Percentiles rank a stretch among this genome's conserved stretches.
phyloP scores from a whole-genome alignment of 1,140 invertebrate species.

The Spodoptera frugiperda region DNA sequence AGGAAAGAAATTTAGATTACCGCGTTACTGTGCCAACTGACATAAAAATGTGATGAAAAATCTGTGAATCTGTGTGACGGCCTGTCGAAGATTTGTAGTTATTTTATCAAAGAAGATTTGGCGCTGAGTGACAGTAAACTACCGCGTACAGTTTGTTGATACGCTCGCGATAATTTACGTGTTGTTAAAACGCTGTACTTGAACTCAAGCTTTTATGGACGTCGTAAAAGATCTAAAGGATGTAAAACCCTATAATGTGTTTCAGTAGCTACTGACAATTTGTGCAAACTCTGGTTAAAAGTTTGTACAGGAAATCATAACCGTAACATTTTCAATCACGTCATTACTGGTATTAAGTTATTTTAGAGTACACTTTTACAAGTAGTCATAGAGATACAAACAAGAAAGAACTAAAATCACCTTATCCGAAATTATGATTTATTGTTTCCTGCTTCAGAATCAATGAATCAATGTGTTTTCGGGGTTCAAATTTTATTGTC shows the following conservation, averaged over 20 bases:
- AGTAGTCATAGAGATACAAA: no score
- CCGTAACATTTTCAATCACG: no score
- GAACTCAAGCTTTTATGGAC: neutral
- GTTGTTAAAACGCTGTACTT: slow-evolving; percentile 4
- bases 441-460: no score
- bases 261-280: no score
- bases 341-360: no score
- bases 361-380: no score
- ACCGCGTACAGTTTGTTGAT: neutral
- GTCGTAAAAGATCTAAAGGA: neutral
- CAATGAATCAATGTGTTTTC: no score
- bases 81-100: slow-evolving; percentile 26
- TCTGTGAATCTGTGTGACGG: slow-evolving; percentile 14
- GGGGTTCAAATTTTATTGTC: no score
- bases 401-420: no score
- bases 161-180: slow-evolving; percentile 12
- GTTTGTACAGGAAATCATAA: no score
- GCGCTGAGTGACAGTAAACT: neutral
- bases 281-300: no score
- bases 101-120: slow-evolving; percentile 10
- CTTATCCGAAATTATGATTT: no score
- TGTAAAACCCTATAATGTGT: neutral
- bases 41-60: slow-evolving; percentile 18
- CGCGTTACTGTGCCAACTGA: slow-evolving; percentile 16
- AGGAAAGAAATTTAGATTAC: slow-evolving; percentile 25